Evolutionary conservation across 1,140 invertebrate genomes (phyloP), one percentile per base, ranked within the genome.

Genomic region (Neodiprion fabricii): DNA sequence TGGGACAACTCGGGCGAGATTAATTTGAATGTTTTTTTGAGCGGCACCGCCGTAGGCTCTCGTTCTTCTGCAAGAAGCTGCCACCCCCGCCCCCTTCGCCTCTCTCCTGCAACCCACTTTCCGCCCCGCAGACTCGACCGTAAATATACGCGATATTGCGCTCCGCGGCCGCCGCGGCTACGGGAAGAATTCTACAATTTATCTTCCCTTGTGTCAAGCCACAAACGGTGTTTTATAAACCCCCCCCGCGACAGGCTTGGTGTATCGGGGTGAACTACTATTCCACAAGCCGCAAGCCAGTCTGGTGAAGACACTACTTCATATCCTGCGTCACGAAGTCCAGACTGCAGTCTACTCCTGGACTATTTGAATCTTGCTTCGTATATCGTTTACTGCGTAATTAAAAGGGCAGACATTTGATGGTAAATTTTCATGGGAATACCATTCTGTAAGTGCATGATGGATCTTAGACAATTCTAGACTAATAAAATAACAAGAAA

Each of bases 1-100:
- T 86, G 82, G 76, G 84, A 53, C 80, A 80, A 83, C 77, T 82
- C 82, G 78, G 78, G 80, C 76, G 85, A 83, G 86, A 87, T 85
- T 85, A 77, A 88, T 85, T 85, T 84, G 83, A 86, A 87, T 88
- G 85, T 88, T 87, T 87, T 61, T 88, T 86, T 84, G 83, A 84
- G 80, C 82, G 80, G n/a, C n/a, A 61, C n/a, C 74, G 77, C 79
- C 79, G 76, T 79, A 79, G 83, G 80, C 53, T 61, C 53, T 79
- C 79, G 79, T 81, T 75, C 81, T 79, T 84, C 81, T 79, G 81
- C 79, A 80, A 84, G 79, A 78, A 82, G 75, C 77, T 21, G 17
- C 79, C 80, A 73, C 72, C 74, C 72, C 75, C 74, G 76, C 75
- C 72, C 72, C 75, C 40, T 67, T 70, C 40, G 69, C 71, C 61